Evolutionary conservation across 2,888 invertebrate species (phyloP).

Genomic region (Neoitamus cyanurus): DNA sequence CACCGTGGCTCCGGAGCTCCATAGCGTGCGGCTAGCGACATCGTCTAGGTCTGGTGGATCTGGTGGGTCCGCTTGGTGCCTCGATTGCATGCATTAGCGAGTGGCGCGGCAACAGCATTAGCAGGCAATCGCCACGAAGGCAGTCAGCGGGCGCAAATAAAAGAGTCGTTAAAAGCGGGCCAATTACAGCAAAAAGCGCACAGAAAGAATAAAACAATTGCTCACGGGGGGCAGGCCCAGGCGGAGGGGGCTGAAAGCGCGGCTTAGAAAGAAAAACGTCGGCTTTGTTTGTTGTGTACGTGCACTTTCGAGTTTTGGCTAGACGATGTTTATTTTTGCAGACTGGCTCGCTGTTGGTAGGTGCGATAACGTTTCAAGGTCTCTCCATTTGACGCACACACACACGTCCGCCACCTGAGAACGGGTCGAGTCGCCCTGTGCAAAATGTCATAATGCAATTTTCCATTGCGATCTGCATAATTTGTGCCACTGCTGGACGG

Average conservation of each 20-base stretch:
- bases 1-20: not conserved
- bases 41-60: not conserved
- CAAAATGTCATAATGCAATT: slow-evolving; percentile 39
- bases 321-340: slow-evolving; percentile 38
- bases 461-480: slow-evolving; percentile 4
- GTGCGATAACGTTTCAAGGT: slow-evolving; percentile 45
- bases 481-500: not conserved
- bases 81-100: not conserved
- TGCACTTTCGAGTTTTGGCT: slow-evolving; percentile 28
- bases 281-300: slow-evolving; percentile 9
- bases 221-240: not conserved
- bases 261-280: not conserved
- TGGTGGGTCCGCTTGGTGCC: not conserved
- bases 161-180: slow-evolving; percentile 4
- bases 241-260: not conserved
- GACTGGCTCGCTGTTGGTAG: slow-evolving; percentile 38
- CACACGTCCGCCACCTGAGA: not conserved
- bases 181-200: slow-evolving; percentile 7
- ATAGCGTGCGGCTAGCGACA: not conserved
- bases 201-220: not conserved
- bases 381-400: not conserved
- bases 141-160: not conserved
- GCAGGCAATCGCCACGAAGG: not conserved
- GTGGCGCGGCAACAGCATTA: not conserved
- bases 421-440: not conserved